Evolutionary conservation across 2,888 invertebrate species (phyloP), one percentile per base, ranked within the genome.

Genomic region (Hydrotaea cyrtoneurina): DNA sequence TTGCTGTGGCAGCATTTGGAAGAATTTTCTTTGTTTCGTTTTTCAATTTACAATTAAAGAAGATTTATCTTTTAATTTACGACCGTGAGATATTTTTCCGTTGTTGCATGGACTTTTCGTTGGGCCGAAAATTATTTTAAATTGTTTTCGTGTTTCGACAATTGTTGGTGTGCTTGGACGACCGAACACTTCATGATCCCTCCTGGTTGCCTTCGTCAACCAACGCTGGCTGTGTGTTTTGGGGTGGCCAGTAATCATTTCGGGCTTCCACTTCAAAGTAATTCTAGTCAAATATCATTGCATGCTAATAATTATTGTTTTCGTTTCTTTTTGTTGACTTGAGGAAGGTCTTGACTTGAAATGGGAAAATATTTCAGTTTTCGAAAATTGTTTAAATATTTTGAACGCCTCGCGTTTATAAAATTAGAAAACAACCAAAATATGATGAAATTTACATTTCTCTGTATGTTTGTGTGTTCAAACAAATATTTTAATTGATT

Each of bases 21-120:
- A 15, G 69, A 4, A 11, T 23, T 46, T 69, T 69, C 46, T 76
- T 76, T 82, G 72, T 82, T 72, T 69, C 13, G 55, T 31, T 83
- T 86, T 86, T 84, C 82, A 86, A 86, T 86, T 84, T 84, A 75
- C 81, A 82, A 84, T 82, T 84, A 80, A 78, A 76, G 31, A 69
- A 69, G 82, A 83, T 83, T 85, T 78, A 85, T 83, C 82, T 83
- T 82, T 78, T 82, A 82, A 80, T 82, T 86, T 86, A 82, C 74
- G 82, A 85, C 78, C 83, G 80, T 86, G 77, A 83, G 83, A 83
- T 83, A 78, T 81, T 86, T 76, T 79, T 64, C 36, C 78, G 17
- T 80, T 59, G 55, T 71, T 77, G 19, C 13, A 3, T 73, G 23
- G 7, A 69, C 21, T 73, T 55, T 62, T 55, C 17, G 19, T 73